Evolutionary conservation across 2,797 vertebrate species (phyloP).

Genomic region (Epinephelus coioides): DNA sequence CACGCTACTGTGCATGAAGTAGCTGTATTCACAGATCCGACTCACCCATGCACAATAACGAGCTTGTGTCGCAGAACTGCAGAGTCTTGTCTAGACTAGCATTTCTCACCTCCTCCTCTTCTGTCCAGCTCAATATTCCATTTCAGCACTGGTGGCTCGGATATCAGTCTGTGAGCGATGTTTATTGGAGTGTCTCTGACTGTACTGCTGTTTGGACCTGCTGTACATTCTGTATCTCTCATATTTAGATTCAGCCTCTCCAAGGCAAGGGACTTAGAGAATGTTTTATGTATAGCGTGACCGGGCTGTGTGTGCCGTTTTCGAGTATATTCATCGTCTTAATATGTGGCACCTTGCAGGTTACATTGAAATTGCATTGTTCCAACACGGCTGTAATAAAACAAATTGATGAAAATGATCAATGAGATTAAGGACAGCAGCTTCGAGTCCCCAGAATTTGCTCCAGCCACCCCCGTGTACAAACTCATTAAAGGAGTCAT

Average conservation of each 20-base stretch:
- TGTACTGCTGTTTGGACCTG: constrained; percentile 24
- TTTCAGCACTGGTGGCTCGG: constrained; percentile 43
- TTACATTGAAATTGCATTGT: constrained; percentile 16
- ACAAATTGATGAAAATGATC: constrained; percentile 56
- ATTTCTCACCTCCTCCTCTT: constrained; percentile 76
- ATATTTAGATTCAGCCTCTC: constrained; percentile 17
- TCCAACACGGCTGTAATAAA: constrained; percentile 42
- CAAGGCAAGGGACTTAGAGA: neutral
- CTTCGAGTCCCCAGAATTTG: constrained; percentile 48
- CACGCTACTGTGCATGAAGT: constrained; percentile 26
- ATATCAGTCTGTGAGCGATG: constrained; percentile 36
- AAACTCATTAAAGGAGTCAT: constrained; percentile 79
- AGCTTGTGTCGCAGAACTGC: constrained; percentile 55
- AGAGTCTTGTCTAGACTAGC: constrained; percentile 69
- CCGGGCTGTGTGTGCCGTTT: neutral
- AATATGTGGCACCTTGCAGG: neutral
- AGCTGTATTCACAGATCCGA: constrained; percentile 25
- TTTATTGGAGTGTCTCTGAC: constrained; percentile 40
- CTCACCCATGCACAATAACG: constrained; percentile 51
- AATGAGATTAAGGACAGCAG: constrained; percentile 61
- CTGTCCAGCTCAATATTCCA: constrained; percentile 65
- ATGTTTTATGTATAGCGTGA: constrained; percentile 6
- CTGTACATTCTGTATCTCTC: constrained; percentile 8
- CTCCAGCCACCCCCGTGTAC: constrained; percentile 55
- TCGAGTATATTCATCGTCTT: neutral